These are phyloP conservation scores for Dryadula phaetusa DNA, from an alignment of 2,888 invertebrate genomes.

Conservation along the genomic window DNA sequence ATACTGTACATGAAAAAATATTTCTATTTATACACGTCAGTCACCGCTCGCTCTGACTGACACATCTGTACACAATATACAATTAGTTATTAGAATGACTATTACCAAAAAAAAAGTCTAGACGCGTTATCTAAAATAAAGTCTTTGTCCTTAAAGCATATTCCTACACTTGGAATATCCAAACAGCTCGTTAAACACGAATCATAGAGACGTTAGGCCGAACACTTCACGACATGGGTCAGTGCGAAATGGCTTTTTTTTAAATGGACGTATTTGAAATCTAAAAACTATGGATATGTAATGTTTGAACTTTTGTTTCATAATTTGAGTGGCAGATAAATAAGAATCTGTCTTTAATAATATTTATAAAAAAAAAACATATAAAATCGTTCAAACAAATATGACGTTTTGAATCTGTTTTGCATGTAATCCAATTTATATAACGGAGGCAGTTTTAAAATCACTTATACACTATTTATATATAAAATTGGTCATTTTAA, in stretches of 20 bases:
- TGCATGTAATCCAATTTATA: too few species aligned
- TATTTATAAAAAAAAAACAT: neutral
- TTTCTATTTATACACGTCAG: slow-evolving; percentile 59
- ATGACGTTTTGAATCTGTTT: too few species aligned
- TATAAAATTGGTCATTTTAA: neutral
- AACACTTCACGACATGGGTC: slow-evolving; percentile 25
- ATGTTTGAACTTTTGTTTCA: slow-evolving; percentile 21
- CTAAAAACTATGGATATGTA: slow-evolving; percentile 23
- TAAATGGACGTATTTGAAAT: slow-evolving; percentile 17
- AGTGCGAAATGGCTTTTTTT: slow-evolving; percentile 23
- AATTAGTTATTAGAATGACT: slow-evolving; percentile 42
- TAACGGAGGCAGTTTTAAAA: neutral
- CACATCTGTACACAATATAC: slow-evolving; percentile 60
- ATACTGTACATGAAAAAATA: slow-evolving; percentile 65
- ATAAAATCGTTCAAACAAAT: neutral
- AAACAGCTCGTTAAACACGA: slow-evolving; percentile 41
- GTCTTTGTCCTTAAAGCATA: slow-evolving; percentile 45
- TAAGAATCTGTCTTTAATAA: too few species aligned
- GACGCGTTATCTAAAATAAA: slow-evolving; percentile 46
- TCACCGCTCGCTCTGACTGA: slow-evolving; percentile 48
- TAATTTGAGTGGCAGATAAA: too few species aligned
- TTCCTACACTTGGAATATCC: slow-evolving; percentile 38
- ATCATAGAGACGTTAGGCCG: slow-evolving; percentile 34
- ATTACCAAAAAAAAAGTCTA: slow-evolving; percentile 38
- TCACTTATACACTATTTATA: neutral